A percentile compares a stretch with the other conserved stretches of the same genome.
Evolutionary conservation across 2,888 invertebrate genomes (phyloP).

Genomic region (Unio delphinus): DNA sequence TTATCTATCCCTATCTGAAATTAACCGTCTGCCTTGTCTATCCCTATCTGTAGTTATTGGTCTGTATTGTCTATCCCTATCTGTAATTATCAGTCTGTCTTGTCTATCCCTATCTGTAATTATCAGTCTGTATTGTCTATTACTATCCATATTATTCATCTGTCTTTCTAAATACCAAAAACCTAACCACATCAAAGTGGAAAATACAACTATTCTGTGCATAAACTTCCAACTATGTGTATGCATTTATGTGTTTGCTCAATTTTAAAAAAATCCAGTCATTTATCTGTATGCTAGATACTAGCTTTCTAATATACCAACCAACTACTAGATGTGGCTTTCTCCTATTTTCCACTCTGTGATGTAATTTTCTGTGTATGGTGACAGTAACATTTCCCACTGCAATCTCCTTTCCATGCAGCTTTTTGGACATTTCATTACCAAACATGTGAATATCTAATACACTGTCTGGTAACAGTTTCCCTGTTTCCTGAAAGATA

Average conservation of each 20-base stretch:
- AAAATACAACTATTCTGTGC: no score
- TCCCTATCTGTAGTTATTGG: no score
- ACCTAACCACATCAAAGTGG: no score
- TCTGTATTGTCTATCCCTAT: no score
- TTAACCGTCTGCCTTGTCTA: no score
- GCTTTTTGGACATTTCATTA: conserved; percentile 36
- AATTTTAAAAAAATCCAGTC: background rate
- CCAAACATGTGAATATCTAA: conserved; percentile 58
- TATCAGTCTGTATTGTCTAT: no score
- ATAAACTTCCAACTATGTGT: no score
- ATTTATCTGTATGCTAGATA: background rate
- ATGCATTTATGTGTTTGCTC: background rate
- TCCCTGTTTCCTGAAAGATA: conserved; percentile 49
- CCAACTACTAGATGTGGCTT: conserved; percentile 50
- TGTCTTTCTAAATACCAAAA: no score
- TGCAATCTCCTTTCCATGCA: conserved; percentile 24
- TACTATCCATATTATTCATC: no score
- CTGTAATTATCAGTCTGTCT: no score
- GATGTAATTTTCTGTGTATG: conserved; percentile 44
- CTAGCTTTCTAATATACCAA: conserved; percentile 18
- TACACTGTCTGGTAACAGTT: conserved; percentile 36
- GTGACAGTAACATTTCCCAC: conserved; percentile 45
- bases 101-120: no score
- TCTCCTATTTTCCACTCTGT: conserved; percentile 23
- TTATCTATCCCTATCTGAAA: no score